Evolutionary conservation across 2,888 invertebrate genomes (phyloP), one percentile per base, ranked within the genome.

Genomic region (Cancer borealis): DNA sequence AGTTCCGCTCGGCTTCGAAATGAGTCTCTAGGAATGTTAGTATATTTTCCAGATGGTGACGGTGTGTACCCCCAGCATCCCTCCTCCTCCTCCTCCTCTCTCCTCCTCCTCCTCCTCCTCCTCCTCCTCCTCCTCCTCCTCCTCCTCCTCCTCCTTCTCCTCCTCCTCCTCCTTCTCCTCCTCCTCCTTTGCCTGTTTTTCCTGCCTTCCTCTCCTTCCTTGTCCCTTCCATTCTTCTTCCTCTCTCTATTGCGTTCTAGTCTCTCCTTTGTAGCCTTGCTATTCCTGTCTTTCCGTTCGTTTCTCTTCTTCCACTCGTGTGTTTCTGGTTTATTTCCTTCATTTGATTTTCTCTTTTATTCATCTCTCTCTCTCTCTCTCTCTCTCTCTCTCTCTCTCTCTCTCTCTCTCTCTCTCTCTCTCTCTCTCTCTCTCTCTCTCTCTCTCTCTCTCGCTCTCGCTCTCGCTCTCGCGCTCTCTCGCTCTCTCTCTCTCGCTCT

Each of bases 1-100:
- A 21, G 79, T 79, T 79, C 30, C 79, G 21, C 79, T 79, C 8
- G 79, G 79, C 79, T 79, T 79, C 79, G 79, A 79, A 79, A 79
- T 79, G 79, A 79, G 79, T 21, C 79, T 26, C 3, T 3, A 12
- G 79, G 79, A 79, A 79, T 79, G 79, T 79, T 26, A 79, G 79
- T 30, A 79, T 79, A 21, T 79, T 79, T 79, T 26, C 30, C 30
- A 6, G 79, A 26, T 79, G 79, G 79, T 3, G 30, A 79, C 79
- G 21, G 26, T 79, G 14, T 30, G 26, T 79, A 79, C 79, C 79
- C 12, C 26, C 66, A 21, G 17, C 66, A 6, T n/a, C 6, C 17
- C n/a, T 66, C 66, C 21, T 66, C 66, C 66, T 66, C 66, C 21
- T 21, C 21, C 79, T 79, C 26, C 10, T 12, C 5, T 30, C 21